phyloP scores from a whole-genome alignment of 2,113 vertebrate genomes.

The Psilopsiagon aurifrons region DNA sequence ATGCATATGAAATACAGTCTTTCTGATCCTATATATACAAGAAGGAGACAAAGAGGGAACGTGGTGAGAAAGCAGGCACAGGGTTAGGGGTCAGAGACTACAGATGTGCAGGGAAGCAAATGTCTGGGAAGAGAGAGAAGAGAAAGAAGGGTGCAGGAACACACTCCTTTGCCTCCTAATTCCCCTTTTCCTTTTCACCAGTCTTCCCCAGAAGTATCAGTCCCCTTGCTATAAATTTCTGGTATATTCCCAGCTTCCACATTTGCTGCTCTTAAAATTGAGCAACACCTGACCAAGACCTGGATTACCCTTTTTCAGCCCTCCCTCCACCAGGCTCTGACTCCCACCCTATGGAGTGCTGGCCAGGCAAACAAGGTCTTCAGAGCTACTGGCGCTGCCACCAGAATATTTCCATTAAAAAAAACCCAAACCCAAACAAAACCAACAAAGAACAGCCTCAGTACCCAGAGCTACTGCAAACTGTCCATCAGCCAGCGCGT shows the following conservation, averaged over 20 bases:
- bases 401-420: not conserved
- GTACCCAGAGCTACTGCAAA: not conserved
- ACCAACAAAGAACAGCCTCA: not conserved
- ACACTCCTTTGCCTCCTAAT: not conserved
- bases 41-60: not conserved
- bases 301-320: not conserved
- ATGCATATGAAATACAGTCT: not conserved
- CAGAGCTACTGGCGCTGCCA: not conserved
- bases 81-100: not conserved
- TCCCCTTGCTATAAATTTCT: not conserved
- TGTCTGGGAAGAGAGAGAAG: not conserved
- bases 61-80: rapidly evolving
- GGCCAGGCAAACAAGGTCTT: rapidly evolving
- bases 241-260: not conserved
- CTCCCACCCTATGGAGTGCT: rapidly evolving
- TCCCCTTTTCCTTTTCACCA: not conserved
- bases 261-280: not conserved
- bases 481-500: not conserved
- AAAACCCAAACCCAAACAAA: not conserved
- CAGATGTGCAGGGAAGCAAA: not conserved
- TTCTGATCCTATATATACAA: not conserved
- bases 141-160: not conserved
- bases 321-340: not conserved
- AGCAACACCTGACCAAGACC: not conserved
- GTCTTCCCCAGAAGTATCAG: not conserved